Evolutionary conservation across 2,113 vertebrate species (phyloP).

Genomic region (Pachyramphus minor): DNA sequence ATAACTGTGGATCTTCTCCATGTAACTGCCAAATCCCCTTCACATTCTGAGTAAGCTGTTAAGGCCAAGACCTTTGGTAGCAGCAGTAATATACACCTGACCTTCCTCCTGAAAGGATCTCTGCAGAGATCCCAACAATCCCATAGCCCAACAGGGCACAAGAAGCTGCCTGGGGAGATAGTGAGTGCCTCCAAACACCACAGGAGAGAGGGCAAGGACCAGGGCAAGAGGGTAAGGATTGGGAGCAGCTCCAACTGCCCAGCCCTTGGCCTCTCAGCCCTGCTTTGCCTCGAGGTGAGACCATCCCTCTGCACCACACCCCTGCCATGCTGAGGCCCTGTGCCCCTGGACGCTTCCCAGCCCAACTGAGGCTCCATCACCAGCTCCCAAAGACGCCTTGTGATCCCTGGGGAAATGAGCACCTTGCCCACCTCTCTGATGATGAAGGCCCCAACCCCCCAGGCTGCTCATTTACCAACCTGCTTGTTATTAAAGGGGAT

Average conservation of each 20-base stretch:
- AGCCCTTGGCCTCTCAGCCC: neutral
- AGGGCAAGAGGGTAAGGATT: accelerated
- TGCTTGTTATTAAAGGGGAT: neutral
- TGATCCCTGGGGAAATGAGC: neutral
- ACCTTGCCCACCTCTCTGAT: neutral
- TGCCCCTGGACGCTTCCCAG: neutral
- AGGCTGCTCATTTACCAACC: neutral
- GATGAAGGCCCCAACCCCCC: neutral
- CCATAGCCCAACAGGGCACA: neutral
- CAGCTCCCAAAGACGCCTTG: neutral
- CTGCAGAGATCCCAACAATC: neutral
- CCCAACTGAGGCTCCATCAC: neutral
- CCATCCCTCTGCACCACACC: neutral
- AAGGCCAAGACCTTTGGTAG: neutral
- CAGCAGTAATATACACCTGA: neutral
- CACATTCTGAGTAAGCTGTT: neutral
- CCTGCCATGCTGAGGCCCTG: neutral
- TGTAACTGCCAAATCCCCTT: neutral
- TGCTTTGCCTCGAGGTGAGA: accelerated
- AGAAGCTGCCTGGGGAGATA: neutral
- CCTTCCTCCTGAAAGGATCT: neutral
- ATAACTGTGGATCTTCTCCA: neutral
- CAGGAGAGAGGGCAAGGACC: neutral
- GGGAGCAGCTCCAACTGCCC: neutral
- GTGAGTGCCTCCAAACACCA: neutral